Conservation (phyloP, 30 jellyfish, hydroid and myxozoan genomes). For the Turritopsis dohrnii region DNA sequence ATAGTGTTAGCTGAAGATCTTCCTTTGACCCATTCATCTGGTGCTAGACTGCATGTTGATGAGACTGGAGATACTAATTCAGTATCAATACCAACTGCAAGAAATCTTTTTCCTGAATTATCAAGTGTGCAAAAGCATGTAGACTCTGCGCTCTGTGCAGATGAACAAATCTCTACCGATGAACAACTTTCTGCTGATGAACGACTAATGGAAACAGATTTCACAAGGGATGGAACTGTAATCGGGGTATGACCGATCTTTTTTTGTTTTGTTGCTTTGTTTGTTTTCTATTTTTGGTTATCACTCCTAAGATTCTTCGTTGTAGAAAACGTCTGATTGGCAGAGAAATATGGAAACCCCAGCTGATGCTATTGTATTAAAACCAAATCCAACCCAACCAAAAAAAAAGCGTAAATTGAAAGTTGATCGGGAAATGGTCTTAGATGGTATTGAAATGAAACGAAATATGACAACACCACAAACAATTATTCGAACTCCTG, state of each 20-base stretch:
- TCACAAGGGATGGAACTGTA: not conserved
- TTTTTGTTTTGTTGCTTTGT: not conserved
- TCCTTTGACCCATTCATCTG: not conserved
- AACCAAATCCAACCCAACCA: slow-evolving; percentile 33
- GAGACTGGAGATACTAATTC: not conserved
- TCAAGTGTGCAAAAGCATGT: not conserved
- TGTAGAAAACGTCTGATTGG: slow-evolving; percentile 11
- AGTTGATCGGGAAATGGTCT: slow-evolving; percentile 11
- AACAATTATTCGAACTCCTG: slow-evolving; percentile 3
- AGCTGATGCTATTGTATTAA: slow-evolving; percentile 35
- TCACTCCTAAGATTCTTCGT: not conserved
- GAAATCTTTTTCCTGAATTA: not conserved
- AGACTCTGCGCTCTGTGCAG: too few relatives aligned
- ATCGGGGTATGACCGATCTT: not conserved
- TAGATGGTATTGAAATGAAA: slow-evolving; percentile 6
- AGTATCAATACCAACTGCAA: not conserved
- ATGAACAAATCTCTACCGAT: too few relatives aligned
- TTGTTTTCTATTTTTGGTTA: not conserved
- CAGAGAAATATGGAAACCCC: slow-evolving; percentile 23
- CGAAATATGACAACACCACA: slow-evolving; percentile 32
- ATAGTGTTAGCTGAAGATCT: not conserved
- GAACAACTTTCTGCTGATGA: not conserved
- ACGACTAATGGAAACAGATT: not conserved
- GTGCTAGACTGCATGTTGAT: not conserved
- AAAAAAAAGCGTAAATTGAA: slow-evolving; percentile 32